phyloP scores from a whole-genome alignment of 1,140 invertebrate genomes.

The Grapholita molesta region DNA sequence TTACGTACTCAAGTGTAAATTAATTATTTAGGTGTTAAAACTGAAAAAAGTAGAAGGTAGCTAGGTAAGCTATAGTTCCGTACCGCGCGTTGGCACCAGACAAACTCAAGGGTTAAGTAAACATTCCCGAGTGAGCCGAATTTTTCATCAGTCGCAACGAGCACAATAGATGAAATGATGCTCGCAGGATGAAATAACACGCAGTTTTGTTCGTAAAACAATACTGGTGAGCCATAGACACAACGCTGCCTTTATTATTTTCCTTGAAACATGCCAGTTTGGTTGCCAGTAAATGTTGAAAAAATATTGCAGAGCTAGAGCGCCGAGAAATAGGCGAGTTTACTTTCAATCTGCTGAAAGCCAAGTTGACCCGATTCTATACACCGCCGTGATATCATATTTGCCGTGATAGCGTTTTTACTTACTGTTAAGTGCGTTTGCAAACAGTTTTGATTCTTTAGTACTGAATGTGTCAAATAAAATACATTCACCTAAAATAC shows the following conservation, averaged over 20 bases:
- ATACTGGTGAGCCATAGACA: constrained; percentile 24
- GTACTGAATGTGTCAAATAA: background rate
- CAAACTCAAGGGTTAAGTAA: background rate
- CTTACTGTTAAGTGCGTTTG: background rate
- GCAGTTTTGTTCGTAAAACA: constrained; percentile 31
- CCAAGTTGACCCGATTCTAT: constrained; percentile 19
- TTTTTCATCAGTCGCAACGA: constrained; percentile 34
- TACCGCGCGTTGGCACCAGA: background rate
- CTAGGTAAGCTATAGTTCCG: background rate
- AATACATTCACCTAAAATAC: background rate
- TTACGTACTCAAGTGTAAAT: too few relatives aligned
- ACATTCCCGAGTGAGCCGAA: constrained; percentile 34
- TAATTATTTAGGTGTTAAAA: too few relatives aligned
- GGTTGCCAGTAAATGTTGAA: constrained; percentile 7
- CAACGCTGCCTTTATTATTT: constrained; percentile 9
- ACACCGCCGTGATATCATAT: constrained; percentile 21
- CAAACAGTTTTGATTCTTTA: background rate
- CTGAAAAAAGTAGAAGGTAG: background rate
- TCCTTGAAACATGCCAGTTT: background rate
- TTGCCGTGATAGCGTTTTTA: background rate
- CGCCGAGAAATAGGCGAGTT: constrained; percentile 24
- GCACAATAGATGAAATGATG: constrained; percentile 40
- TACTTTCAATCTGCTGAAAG: constrained; percentile 28
- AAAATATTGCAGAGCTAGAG: constrained; percentile 17
- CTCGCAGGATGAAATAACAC: constrained; percentile 33